Base-by-base conservation (phyloP, 1,140 invertebrate species). In the Metopolophium dirhodum region DNA sequence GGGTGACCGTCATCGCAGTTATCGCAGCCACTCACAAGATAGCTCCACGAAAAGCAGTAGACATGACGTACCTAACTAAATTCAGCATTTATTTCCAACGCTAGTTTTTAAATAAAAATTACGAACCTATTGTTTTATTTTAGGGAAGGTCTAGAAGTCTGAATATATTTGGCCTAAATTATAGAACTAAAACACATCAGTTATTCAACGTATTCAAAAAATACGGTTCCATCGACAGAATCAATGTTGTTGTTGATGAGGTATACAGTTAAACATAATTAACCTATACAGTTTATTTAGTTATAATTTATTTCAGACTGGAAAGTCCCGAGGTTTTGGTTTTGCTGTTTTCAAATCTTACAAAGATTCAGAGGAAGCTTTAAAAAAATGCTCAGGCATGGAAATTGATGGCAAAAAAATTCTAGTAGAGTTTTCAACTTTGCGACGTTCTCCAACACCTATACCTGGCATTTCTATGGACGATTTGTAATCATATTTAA, bases 391-490 rank as follows among this genome's bases (percentile, higher is more conserved):
- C 94, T 97, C 97, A 94, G 99, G 99, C 86, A 98, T 98, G 96
- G 98, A 99, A 95, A 98, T 99, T 86, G 98, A 99, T 96, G 98
- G 98, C 0, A 96, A 98, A 82, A 96, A 97, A 95, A 99, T 99
- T 94, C 96, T 99, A 94, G 98, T 99, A n/a, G 99, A 99, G 95
- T 99, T 97, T 96, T 99, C 99, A 1, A 99, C 99, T 87, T 99
- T 99, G n/a, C 97, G 99, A 95, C 96, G 99, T 94, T 98, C 99
- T 45, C 99, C 99, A 95, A 99, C 98, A 6, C 99, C 99, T 22
- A 99, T 99, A 30, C 99, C 99, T 57, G 99, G 99, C 90, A 98
- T 99, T 94, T 99, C 99, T 94, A 98, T 99, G 97, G 99, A 99
- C 82, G 98, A 98, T 0, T 98, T 98, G 30, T 95, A 96, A 96